A percentile compares a stretch with the other conserved stretches of the same genome.
phyloP scores from a whole-genome alignment of 1,140 invertebrate species.

The Thaumatotibia leucotreta region DNA sequence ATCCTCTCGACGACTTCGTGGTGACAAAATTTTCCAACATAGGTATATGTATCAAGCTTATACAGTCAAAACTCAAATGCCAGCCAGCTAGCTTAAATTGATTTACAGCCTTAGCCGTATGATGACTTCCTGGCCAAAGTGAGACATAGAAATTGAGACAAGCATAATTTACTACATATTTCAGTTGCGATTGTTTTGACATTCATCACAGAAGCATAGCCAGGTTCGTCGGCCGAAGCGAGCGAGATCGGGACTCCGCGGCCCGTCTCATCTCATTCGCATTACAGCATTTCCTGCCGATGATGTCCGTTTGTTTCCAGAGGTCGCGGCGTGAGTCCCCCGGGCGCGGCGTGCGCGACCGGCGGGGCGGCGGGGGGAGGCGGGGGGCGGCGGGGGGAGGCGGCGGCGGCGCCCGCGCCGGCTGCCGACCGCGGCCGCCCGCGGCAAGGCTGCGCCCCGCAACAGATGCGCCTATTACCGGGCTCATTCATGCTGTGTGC shows the following conservation, averaged over 20 bases:
- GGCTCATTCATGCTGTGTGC: not conserved
- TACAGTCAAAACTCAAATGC: too few relatives aligned
- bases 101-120: too few relatives aligned
- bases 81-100: too few relatives aligned
- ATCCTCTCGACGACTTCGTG: too few relatives aligned
- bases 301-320: not conserved
- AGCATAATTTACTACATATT: too few relatives aligned
- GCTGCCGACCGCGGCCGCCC: not conserved
- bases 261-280: not conserved
- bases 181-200: too few relatives aligned
- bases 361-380: not conserved
- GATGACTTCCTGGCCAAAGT: too few relatives aligned
- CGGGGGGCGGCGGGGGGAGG: not conserved
- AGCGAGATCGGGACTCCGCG: not conserved
- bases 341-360: not conserved
- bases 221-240: not conserved
- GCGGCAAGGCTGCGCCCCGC: not conserved
- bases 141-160: too few relatives aligned
- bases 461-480: not conserved
- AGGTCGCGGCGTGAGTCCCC: not conserved
- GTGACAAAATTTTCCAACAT: too few relatives aligned
- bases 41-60: too few relatives aligned
- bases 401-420: not conserved
- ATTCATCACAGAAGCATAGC: too few relatives aligned
- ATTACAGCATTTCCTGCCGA: not conserved